Conservation (phyloP, 37 sponge, comb jelly and placozoan genomes). For the Theonella swinhoei region DNA sequence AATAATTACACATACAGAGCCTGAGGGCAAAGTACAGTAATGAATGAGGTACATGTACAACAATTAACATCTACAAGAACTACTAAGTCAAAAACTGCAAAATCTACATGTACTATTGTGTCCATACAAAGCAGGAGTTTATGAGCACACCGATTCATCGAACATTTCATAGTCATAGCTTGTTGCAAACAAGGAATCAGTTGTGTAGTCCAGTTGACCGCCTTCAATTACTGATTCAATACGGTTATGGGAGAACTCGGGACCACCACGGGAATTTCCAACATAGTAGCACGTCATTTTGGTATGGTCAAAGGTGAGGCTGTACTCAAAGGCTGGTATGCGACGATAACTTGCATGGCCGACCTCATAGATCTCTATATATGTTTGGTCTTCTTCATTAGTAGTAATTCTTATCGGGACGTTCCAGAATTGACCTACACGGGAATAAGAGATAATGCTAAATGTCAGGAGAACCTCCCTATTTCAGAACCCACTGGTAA, state of each 20-base stretch:
- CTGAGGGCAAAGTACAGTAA: background rate
- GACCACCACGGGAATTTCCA: constrained; percentile 73
- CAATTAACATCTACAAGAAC: background rate
- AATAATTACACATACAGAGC: no score
- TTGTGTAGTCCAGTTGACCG: constrained; percentile 38
- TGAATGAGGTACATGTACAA: background rate
- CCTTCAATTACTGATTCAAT: constrained; percentile 68
- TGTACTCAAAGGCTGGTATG: constrained; percentile 43
- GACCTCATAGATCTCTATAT: background rate
- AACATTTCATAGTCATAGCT: constrained; percentile 35
- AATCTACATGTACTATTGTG: background rate
- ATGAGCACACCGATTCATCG: constrained; percentile 11
- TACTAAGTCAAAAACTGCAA: background rate
- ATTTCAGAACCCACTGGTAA: no score
- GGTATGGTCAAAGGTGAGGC: constrained; percentile 65
- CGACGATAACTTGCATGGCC: constrained; percentile 4
- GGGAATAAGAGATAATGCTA: background rate
- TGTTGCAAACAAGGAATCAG: constrained; percentile 18
- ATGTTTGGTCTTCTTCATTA: background rate
- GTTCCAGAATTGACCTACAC: constrained; percentile 85
- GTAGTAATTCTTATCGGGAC: constrained; percentile 27
- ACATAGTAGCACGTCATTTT: constrained; percentile 50
- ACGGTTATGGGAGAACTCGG: background rate
- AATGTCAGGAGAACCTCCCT: background rate
- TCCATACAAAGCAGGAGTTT: background rate